phyloP scores from a whole-genome alignment of 1,140 invertebrate species.

The Drosophila lowei region DNA sequence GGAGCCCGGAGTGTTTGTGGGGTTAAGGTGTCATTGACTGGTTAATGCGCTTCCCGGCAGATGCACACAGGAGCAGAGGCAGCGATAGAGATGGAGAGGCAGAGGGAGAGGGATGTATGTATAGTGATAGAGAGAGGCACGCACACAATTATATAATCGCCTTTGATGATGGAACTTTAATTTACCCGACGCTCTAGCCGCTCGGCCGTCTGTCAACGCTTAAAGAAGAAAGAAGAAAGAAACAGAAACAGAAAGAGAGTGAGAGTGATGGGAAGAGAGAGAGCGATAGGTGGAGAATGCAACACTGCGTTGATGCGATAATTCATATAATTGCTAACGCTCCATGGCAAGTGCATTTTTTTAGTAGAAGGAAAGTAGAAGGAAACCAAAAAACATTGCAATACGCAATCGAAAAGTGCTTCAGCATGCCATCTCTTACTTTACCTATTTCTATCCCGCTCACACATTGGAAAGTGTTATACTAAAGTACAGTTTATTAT shows the following conservation, averaged over 20 bases:
- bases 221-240: conserved; percentile 27
- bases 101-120: too few relatives aligned
- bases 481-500: too few relatives aligned
- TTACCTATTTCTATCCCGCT: background rate
- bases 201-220: conserved; percentile 32
- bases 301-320: conserved; percentile 41
- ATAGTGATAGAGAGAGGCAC: background rate
- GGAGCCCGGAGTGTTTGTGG: background rate
- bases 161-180: conserved; percentile 38
- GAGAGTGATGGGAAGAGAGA: background rate
- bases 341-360: conserved; percentile 33
- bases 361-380: background rate
- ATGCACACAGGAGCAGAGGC: conserved; percentile 7
- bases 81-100: too few relatives aligned
- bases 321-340: conserved; percentile 49
- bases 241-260: conserved; percentile 6
- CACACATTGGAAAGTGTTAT: too few relatives aligned
- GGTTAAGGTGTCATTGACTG: conserved; percentile 60
- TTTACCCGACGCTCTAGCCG: conserved; percentile 6
- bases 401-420: conserved; percentile 24
- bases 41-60: conserved; percentile 43
- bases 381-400: background rate
- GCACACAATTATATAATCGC: conserved; percentile 35
- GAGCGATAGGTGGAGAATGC: background rate
- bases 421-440: conserved; percentile 2